Base-by-base conservation (phyloP, 2,888 invertebrate genomes). In the Alentia gelatinosa region DNA sequence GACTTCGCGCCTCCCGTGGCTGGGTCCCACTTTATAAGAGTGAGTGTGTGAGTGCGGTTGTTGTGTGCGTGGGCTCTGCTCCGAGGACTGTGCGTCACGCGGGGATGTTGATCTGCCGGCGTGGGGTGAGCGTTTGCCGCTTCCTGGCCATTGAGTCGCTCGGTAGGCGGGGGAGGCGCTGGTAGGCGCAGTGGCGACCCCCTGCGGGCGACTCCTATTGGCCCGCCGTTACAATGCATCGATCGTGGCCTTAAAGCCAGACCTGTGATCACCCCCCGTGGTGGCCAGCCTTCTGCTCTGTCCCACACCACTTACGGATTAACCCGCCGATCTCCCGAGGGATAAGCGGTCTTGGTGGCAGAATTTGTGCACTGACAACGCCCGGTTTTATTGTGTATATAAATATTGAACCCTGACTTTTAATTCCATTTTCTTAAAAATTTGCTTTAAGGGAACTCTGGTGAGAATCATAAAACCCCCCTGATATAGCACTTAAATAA, bases 171-270 rank as follows among this genome's bases (percentile, higher is more conserved):
- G 37, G 79, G 37, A 19, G 79, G 79, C 68, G 68, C 68, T n/a
- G 68, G 26, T 9, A 1, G 35, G 79, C 35, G 35, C 39, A 39
- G 79, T 79, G 79, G 79, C 79, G 79, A 1, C 79, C 79, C 26
- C 79, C 35, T 19, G 79, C 39, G 79, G 79, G 37, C 37, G 33
- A 35, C 35, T 12, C 39, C 79, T n/a, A n/a, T n/a, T n/a, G n/a
- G n/a, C 9, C 79, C 39, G 33, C 74, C 33, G 74, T 79, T n/a
- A 79, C 39, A 35, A 79, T 5, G 39, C 19, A 79, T 39, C 19
- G 39, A 79, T 39, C 37, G 79, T 19, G n/a, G 79, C 79, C 79
- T 39, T 79, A 37, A 79, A 79, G 39, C 79, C 79, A 79, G 79
- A 79, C 79, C 39, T 79, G 79, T 79, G 79, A 79, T 79, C 79